A percentile compares a stretch with the other conserved stretches of the same genome.
These are phyloP conservation scores for Lutjanus erythropterus DNA, from an alignment of 2,113 vertebrate species.

Conservation along the genomic window DNA sequence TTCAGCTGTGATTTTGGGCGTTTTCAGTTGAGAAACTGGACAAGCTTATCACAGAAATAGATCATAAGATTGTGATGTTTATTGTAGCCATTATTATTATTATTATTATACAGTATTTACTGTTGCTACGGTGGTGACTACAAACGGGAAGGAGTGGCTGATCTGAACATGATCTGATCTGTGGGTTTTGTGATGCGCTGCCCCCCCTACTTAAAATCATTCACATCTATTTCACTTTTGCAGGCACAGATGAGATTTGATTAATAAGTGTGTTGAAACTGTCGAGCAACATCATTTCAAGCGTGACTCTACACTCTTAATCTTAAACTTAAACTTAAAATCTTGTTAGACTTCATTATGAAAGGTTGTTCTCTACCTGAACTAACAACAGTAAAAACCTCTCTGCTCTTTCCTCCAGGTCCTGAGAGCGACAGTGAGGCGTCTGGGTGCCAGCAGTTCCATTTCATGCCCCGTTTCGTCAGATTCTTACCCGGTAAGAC, in stretches of 20 bases:
- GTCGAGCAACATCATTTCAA: not conserved
- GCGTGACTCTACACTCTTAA: not conserved
- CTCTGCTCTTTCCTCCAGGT: conserved; percentile 80
- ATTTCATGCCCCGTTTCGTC: conserved; percentile 99
- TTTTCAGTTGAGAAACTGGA: no score
- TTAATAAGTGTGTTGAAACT: not conserved
- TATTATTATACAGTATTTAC: no score
- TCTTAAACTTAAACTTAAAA: not conserved
- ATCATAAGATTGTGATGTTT: no score
- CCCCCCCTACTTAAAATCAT: no score
- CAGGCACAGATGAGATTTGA: not conserved
- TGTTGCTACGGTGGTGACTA: no score
- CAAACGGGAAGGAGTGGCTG: no score
- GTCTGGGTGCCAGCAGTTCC: conserved; percentile 91
- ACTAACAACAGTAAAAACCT: not conserved
- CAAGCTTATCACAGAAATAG: no score
- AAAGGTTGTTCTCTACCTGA: not conserved
- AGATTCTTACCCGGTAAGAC: conserved; percentile 94
- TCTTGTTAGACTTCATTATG: not conserved
- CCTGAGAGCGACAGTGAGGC: conserved; percentile 86
- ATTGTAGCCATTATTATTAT: no score
- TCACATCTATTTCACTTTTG: not conserved
- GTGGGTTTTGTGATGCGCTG: no score
- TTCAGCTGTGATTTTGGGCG: no score
- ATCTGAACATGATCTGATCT: no score